A percentile compares a stretch with the other conserved stretches of the same genome.
Evolutionary conservation across 2,888 invertebrate species (phyloP).

Genomic region (Laothoe populi): DNA sequence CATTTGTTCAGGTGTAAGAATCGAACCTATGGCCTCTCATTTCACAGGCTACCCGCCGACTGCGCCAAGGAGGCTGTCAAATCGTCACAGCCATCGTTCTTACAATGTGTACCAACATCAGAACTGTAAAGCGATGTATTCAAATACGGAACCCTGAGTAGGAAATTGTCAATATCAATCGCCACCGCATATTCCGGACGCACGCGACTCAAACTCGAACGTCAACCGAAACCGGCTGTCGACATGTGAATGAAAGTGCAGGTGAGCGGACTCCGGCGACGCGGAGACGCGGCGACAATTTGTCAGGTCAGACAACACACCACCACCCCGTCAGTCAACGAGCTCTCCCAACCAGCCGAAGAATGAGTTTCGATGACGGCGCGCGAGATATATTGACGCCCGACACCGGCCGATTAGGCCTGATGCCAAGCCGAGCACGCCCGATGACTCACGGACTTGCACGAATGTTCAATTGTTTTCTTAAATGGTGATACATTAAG

Average conservation of each 20-base stretch:
- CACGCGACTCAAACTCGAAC: slow-evolving; percentile 30
- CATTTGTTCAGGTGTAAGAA: too few species aligned
- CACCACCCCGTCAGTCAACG: slow-evolving; percentile 78
- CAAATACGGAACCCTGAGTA: slow-evolving; percentile 20
- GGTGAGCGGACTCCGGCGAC: slow-evolving; percentile 44
- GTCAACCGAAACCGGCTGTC: slow-evolving; percentile 24
- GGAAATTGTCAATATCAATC: slow-evolving; percentile 22
- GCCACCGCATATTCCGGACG: slow-evolving; percentile 17
- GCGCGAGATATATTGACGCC: slow-evolving; percentile 73
- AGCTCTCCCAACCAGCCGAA: slow-evolving; percentile 70
- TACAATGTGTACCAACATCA: slow-evolving; percentile 10
- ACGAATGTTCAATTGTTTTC: slow-evolving; percentile 78
- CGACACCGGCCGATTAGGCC: slow-evolving; percentile 79
- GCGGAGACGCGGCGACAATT: slow-evolving; percentile 70
- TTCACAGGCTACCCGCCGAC: too few species aligned
- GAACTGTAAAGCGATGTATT: slow-evolving; percentile 4
- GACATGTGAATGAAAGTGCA: slow-evolving; percentile 51
- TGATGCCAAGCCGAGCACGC: slow-evolving; percentile 68
- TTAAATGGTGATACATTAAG: slow-evolving; percentile 71
- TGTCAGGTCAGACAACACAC: slow-evolving; percentile 66
- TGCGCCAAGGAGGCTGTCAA: too few species aligned
- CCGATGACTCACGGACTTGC: slow-evolving; percentile 78
- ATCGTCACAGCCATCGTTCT: too few species aligned
- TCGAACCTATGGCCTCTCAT: too few species aligned
- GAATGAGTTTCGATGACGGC: slow-evolving; percentile 81